A percentile compares a stretch with the other conserved stretches of the same genome.
Conservation (phyloP, 2,888 invertebrate species). For the Tachina lurida region DNA sequence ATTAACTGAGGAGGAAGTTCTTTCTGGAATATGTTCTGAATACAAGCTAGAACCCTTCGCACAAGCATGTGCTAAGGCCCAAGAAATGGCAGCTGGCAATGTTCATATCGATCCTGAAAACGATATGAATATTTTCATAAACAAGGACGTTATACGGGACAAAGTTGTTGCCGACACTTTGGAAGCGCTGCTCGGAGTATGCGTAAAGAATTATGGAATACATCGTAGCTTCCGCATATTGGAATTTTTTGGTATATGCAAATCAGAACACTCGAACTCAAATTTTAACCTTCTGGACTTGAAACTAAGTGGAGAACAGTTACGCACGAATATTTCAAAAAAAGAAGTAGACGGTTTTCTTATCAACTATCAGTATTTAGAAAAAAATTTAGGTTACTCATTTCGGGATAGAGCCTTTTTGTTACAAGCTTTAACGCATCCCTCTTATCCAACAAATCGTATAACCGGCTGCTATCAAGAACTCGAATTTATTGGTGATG, state of each 20-base stretch:
- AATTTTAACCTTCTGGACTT: conserved; percentile 79
- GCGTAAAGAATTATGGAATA: conserved; percentile 85
- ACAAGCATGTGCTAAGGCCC: conserved; percentile 73
- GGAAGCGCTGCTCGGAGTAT: conserved; percentile 91
- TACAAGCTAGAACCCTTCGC: conserved; percentile 75
- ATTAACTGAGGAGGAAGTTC: conserved; percentile 83
- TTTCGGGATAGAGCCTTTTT: conserved; percentile 92
- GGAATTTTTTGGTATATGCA: conserved; percentile 87
- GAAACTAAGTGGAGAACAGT: conserved; percentile 76
- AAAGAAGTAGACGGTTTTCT: conserved; percentile 84
- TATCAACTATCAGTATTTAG: conserved; percentile 84
- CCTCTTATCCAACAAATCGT: conserved; percentile 92
- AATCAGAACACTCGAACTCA: conserved; percentile 80
- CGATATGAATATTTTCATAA: conserved; percentile 82
- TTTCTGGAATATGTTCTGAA: conserved; percentile 75
- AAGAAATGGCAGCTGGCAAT: conserved; percentile 38
- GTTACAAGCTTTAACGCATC: conserved; percentile 96
- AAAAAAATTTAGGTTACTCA: conserved; percentile 87
- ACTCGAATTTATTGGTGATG: conserved; percentile 96
- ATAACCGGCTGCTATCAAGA: conserved; percentile 94
- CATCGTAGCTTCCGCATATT: conserved; percentile 84
- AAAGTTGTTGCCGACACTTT: conserved; percentile 90
- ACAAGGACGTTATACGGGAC: conserved; percentile 84
- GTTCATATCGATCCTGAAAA: conserved; percentile 60
- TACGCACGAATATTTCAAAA: conserved; percentile 79